phyloP scores from a whole-genome alignment of 2,113 vertebrate genomes.

The Electrona antarctica region DNA sequence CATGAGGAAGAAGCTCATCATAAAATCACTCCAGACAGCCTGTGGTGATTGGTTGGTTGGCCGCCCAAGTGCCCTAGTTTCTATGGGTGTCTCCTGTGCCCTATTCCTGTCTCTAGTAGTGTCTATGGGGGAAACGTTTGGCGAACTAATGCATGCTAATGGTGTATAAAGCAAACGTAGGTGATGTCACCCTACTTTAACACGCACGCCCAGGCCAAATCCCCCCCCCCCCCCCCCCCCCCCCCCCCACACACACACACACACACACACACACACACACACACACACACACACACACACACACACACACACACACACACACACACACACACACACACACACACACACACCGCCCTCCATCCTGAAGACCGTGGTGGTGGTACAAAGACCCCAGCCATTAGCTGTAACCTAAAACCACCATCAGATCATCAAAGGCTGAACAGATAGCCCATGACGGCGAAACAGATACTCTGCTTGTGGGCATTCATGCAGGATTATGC shows the following conservation, averaged over 20 bases:
- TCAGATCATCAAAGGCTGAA: slow-evolving; percentile 29
- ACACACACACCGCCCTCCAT: background rate
- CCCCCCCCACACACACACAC: no score
- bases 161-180: slow-evolving; percentile 19
- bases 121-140: slow-evolving; percentile 8
- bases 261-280: background rate
- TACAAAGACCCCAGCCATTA: slow-evolving; percentile 42
- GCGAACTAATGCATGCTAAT: slow-evolving; percentile 38
- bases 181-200: background rate
- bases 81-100: no score
- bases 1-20: slow-evolving; percentile 18
- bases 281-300: no score
- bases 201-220: background rate
- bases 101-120: slow-evolving; percentile 1
- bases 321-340: background rate
- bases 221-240: no score
- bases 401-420: slow-evolving; percentile 29
- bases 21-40: slow-evolving; percentile 27
- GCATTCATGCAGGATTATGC: slow-evolving; percentile 9
- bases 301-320: background rate
- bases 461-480: slow-evolving; percentile 15
- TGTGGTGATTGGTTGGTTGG: slow-evolving; percentile 4
- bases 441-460: slow-evolving; percentile 8
- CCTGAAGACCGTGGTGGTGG: slow-evolving; percentile 10
- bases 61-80: slow-evolving; percentile 39